Evolutionary conservation across 2,797 vertebrate genomes (phyloP).

Genomic region (Girardinus metallicus): DNA sequence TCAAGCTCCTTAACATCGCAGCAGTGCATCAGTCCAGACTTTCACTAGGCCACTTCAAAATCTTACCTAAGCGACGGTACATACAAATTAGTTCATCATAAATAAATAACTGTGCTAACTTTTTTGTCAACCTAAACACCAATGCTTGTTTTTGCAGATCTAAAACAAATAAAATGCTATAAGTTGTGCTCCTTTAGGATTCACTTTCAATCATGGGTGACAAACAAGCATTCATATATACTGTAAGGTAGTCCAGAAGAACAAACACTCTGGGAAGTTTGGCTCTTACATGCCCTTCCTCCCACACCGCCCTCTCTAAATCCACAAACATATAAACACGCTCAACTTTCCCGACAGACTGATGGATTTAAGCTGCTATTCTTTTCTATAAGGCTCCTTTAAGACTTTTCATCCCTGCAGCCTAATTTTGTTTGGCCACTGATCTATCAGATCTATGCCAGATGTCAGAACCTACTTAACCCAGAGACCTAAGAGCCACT

Average conservation of each 20-base stretch:
- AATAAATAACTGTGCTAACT: background rate
- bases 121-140: background rate
- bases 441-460: slow-evolving; percentile 67
- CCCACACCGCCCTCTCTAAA: slow-evolving; percentile 27
- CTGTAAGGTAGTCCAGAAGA: slow-evolving; percentile 39
- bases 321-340: slow-evolving; percentile 52
- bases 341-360: slow-evolving; percentile 56
- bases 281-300: slow-evolving; percentile 14
- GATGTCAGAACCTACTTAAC: slow-evolving; percentile 67
- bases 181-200: background rate
- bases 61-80: background rate
- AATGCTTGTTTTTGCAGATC: background rate
- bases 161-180: background rate
- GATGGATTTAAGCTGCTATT: slow-evolving; percentile 60
- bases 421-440: slow-evolving; percentile 53
- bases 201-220: background rate
- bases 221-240: slow-evolving; percentile 23
- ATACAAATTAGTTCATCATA: background rate
- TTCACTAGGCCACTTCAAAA: background rate
- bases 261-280: background rate
- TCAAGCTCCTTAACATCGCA: background rate
- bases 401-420: slow-evolving; percentile 63
- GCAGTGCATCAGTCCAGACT: background rate
- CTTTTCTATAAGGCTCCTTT: slow-evolving; percentile 62
- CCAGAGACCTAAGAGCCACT: slow-evolving; percentile 49